These are phyloP conservation scores for Drosophila kambysellisi DNA, from an alignment of 2,888 invertebrate genomes.

Conservation along the genomic window DNA sequence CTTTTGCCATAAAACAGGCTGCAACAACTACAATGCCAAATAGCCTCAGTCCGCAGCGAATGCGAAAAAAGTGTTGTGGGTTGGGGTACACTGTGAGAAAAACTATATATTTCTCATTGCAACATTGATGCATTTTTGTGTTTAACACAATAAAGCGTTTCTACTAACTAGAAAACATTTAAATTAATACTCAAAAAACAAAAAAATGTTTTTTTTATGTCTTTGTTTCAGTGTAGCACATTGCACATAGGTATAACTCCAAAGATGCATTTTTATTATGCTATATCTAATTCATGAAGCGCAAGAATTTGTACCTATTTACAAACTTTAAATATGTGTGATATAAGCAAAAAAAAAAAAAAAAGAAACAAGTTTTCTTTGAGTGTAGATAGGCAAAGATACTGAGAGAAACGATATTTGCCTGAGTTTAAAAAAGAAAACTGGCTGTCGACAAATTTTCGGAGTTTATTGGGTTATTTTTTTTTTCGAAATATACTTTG, in stretches of 20 bases:
- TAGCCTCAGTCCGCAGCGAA: slow-evolving; percentile 49
- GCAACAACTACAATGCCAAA: slow-evolving; percentile 53
- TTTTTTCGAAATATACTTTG: neutral
- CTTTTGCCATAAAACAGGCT: slow-evolving; percentile 64
- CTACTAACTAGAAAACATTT: neutral
- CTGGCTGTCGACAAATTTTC: neutral
- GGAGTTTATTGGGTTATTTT: no score
- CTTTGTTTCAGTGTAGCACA: neutral
- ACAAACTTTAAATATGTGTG: no score
- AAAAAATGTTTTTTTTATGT: neutral
- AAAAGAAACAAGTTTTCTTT: no score
- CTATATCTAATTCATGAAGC: no score
- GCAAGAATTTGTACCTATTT: no score
- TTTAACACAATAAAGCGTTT: no score
- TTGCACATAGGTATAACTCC: neutral
- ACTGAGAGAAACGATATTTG: no score
- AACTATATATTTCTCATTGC: neutral
- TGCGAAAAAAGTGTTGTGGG: neutral
- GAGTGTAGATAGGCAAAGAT: no score
- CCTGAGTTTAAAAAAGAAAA: neutral
- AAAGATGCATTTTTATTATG: neutral
- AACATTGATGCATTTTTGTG: neutral
- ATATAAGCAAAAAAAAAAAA: no score
- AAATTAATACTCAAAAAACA: neutral
- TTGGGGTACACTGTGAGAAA: neutral